phyloP scores from a whole-genome alignment of 2,113 vertebrate species.

The Odocoileus hemionus region DNA sequence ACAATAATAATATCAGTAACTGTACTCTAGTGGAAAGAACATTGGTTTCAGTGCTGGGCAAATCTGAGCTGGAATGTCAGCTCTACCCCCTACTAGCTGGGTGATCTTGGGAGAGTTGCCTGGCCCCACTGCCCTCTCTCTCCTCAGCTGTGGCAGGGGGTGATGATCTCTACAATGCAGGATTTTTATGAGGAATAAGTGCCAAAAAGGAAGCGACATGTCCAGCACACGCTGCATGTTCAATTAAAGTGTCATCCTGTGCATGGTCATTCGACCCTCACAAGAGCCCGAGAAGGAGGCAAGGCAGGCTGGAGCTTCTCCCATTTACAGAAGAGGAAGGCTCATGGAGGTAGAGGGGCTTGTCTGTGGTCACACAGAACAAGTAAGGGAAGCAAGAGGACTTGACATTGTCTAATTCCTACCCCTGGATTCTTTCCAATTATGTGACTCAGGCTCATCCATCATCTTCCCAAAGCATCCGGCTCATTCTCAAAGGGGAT shows the following conservation, averaged over 20 bases:
- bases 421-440: constrained; percentile 19
- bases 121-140: background rate
- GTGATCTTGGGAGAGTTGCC: background rate
- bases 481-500: background rate
- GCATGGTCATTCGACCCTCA: background rate
- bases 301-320: background rate
- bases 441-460: background rate
- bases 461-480: background rate
- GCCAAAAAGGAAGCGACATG: background rate
- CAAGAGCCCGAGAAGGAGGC: background rate
- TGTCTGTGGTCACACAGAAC: background rate
- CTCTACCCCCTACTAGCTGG: background rate
- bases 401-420: constrained; percentile 28
- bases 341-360: background rate
- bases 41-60: background rate
- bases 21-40: background rate
- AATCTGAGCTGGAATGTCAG: background rate
- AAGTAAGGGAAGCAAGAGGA: background rate
- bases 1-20: background rate
- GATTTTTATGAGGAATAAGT: background rate
- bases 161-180: background rate
- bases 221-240: background rate
- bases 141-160: background rate
- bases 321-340: background rate
- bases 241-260: background rate